Base-by-base conservation (phyloP, 2,888 invertebrate species). In the Ophion slaviceki region DNA sequence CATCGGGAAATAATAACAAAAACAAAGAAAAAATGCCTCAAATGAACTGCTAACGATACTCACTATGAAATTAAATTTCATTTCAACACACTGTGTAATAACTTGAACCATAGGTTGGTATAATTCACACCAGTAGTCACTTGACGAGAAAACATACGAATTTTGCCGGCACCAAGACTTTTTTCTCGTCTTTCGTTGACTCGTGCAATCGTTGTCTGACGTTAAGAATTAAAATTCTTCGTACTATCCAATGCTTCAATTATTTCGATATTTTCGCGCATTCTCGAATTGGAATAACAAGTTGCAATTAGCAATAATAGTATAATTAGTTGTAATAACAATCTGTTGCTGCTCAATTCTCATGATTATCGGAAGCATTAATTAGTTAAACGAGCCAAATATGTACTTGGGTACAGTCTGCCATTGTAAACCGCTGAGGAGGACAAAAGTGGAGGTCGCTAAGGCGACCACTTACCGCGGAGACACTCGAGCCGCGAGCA, bases 391-490 rank as follows among this genome's bases (percentile, higher is more conserved):
- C 28, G 28, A 64, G 64, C 64, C 4, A 32, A 28, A 76, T 76
- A 53, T 76, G 76, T 66, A 66, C 20, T 53, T 66, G 53, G 28
- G 11, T 32, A 53, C 11, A 11, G 64, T 53, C n/a, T 45, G 6
- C 24, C 7, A 45, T 70, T 70, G 57, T 62, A 47, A 78, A 78
- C 28, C 40, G 57, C 14, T 28, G 81, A 62, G 68, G 75, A 68
- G 68, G 75, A 75, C 74, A 68, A 81, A 75, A 68, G 68, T 81
- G 40, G 17, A 68, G 72, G 64, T 57, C 53, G 80, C 36, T 77
- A 78, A 80, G 70, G 72, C 74, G 76, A 80, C 79, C 76, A 82
- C 71, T 86, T 83, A 80, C 80, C 72, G 36, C 61, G 28, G 76
- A 77, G 72, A 74, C 68, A 62, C 80, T 77, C 75, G 61, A 81